Evolutionary conservation across 64 coral and sea anemone species (phyloP).

Genomic region (Trachythela sp.): DNA sequence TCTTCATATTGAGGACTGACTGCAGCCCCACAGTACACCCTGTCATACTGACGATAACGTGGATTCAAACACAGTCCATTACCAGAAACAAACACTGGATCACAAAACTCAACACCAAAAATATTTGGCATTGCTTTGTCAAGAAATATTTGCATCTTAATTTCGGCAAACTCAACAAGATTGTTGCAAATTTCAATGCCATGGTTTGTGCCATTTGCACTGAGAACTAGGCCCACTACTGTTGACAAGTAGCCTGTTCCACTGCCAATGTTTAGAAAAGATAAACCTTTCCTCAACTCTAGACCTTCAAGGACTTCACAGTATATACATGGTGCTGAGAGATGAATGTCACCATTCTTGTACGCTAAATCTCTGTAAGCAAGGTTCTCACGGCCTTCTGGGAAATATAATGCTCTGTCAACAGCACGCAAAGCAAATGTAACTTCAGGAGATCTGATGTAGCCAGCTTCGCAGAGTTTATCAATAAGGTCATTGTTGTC

Average conservation of each 20-base stretch:
- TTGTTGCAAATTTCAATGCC: constrained; percentile 84
- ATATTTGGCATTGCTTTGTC: constrained; percentile 68
- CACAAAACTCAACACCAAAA: constrained; percentile 86
- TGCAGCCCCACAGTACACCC: constrained; percentile 94
- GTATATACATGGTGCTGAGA: constrained; percentile 96
- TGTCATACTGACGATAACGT: constrained; percentile 85
- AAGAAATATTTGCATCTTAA: constrained; percentile 58
- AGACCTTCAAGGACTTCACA: constrained; percentile 89
- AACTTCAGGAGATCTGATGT: constrained; percentile 70
- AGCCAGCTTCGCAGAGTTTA: constrained; percentile 74
- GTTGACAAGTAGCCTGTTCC: constrained; percentile 95
- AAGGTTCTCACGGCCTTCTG: constrained; percentile 72
- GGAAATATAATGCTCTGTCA: constrained; percentile 83
- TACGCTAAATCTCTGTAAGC: constrained; percentile 92
- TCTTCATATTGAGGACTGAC: constrained; percentile 72
- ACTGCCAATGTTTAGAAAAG: constrained; percentile 95
- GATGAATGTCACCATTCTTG: constrained; percentile 86
- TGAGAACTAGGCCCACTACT: constrained; percentile 74
- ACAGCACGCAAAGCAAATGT: constrained; percentile 76
- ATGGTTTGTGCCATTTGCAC: constrained; percentile 77
- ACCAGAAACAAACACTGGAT: constrained; percentile 84
- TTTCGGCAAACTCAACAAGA: constrained; percentile 83
- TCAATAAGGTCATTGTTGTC: constrained; percentile 79
- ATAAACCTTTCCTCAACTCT: constrained; percentile 68
- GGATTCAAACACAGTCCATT: constrained; percentile 74